A percentile compares a stretch with the other conserved stretches of the same genome.
phyloP scores from a whole-genome alignment of 2,113 vertebrate genomes.

The Toxotes jaculatrix region DNA sequence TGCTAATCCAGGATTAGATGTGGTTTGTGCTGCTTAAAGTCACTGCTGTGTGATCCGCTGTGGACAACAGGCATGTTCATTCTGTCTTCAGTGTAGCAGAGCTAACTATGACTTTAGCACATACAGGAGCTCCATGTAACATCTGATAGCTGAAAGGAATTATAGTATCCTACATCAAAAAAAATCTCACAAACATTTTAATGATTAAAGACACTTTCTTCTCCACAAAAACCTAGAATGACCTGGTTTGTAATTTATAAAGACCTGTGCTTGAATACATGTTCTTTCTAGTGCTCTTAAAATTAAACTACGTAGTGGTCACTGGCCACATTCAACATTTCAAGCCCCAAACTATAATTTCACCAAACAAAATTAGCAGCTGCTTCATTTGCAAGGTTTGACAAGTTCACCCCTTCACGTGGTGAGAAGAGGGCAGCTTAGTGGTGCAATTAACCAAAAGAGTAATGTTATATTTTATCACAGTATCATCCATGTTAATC shows the following conservation, averaged over 20 bases:
- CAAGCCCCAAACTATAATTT: background rate
- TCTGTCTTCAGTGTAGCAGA: background rate
- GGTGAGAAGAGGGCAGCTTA: background rate
- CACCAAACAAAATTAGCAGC: background rate
- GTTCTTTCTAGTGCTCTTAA: background rate
- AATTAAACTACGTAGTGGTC: background rate
- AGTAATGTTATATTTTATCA: background rate
- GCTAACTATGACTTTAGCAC: background rate
- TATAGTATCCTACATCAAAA: background rate
- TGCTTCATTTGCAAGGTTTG: background rate
- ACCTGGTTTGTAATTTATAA: background rate
- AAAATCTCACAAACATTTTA: background rate
- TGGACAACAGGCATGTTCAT: background rate
- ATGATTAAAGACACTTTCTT: background rate
- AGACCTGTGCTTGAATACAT: background rate
- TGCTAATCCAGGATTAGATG: slow-evolving; percentile 23
- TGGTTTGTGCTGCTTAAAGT: slow-evolving; percentile 8
- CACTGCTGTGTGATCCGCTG: background rate
- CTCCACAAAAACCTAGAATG: background rate
- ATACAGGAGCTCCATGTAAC: background rate
- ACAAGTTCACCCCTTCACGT: slow-evolving; percentile 12
- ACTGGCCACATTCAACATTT: background rate
- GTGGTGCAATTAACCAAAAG: slow-evolving; percentile 19
- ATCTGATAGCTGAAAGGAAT: background rate
- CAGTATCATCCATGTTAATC: slow-evolving; percentile 5